A percentile compares a stretch with the other conserved stretches of the same genome.
These are phyloP conservation scores for Steatocranus sp. DNA, from an alignment of 2,797 vertebrate genomes.

Conservation along the genomic window DNA sequence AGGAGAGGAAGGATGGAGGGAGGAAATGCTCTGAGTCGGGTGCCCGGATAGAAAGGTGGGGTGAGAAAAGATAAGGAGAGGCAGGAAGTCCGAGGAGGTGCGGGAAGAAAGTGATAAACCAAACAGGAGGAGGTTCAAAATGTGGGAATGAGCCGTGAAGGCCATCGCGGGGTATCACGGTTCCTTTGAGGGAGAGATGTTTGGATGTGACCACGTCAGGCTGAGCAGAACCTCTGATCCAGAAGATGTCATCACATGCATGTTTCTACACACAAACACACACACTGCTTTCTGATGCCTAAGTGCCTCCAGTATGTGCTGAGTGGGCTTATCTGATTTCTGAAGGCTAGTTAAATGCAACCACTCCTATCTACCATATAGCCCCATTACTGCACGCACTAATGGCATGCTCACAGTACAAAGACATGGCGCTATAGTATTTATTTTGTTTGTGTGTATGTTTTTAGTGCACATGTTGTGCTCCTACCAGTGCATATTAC, in stretches of 20 bases:
- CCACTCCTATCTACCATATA: constrained; percentile 19
- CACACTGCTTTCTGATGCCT: constrained; percentile 8
- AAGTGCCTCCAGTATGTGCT: constrained; percentile 58
- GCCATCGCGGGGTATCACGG: not conserved
- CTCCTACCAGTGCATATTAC: not conserved
- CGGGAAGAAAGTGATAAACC: not conserved
- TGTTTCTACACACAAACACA: not conserved
- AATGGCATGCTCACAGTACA: constrained; percentile 10
- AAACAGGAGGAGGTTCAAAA: not conserved
- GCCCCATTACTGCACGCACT: constrained; percentile 34
- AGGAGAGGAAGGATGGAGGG: not conserved
- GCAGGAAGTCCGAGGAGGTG: not conserved
- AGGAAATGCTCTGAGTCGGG: not conserved
- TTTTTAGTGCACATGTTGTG: not conserved
- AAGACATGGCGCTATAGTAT: not conserved
- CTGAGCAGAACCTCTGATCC: constrained; percentile 17
- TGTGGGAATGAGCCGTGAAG: not conserved
- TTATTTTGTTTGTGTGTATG: not conserved
- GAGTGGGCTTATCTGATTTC: constrained; percentile 66
- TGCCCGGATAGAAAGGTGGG: not conserved
- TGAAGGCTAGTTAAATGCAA: constrained; percentile 54
- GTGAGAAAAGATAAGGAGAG: not conserved
- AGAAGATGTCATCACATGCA: not conserved
- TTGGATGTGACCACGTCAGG: constrained; percentile 22
- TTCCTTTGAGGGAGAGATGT: not conserved